Conservation (phyloP, 2,797 vertebrate genomes). For the Chrysocyon brachyurus region DNA sequence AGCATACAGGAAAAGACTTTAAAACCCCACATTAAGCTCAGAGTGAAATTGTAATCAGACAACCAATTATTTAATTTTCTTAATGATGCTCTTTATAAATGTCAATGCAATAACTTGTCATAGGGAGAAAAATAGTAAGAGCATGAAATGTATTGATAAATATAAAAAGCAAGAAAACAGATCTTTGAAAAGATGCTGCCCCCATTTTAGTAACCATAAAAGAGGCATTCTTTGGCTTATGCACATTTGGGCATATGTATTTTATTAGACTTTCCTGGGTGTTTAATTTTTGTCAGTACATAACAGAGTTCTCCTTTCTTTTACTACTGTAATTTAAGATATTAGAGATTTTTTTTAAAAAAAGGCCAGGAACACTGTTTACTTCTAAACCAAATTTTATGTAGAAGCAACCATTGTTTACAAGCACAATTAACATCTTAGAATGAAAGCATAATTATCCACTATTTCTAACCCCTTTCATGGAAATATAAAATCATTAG, state of each 20-base stretch:
- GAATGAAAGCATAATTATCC: constrained; percentile 52
- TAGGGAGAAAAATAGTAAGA: constrained; percentile 45
- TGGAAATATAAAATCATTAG: constrained; percentile 46
- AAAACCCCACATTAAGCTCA: constrained; percentile 62
- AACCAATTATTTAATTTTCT: constrained; percentile 77
- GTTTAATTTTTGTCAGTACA: constrained; percentile 19
- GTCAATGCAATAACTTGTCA: constrained; percentile 60
- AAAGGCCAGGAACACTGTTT: constrained; percentile 28
- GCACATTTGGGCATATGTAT: neutral
- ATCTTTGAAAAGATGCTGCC: neutral
- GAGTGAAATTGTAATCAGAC: constrained; percentile 72
- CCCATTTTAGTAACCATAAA: constrained; percentile 10
- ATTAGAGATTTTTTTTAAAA: neutral
- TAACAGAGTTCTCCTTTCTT: constrained; percentile 11
- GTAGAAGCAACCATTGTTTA: constrained; percentile 33
- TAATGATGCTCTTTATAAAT: constrained; percentile 73
- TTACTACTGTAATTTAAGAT: neutral
- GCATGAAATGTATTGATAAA: constrained; percentile 60
- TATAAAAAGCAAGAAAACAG: constrained; percentile 25
- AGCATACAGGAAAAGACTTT: constrained; percentile 48
- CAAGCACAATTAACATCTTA: constrained; percentile 31
- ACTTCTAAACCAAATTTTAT: constrained; percentile 47
- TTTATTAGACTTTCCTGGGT: constrained; percentile 26
- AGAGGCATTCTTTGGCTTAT: neutral
- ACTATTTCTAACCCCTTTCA: constrained; percentile 47